A percentile compares a stretch with the other conserved stretches of the same genome.
Evolutionary conservation across 1,140 invertebrate genomes (phyloP).

Genomic region (Anastrepha ludens): DNA sequence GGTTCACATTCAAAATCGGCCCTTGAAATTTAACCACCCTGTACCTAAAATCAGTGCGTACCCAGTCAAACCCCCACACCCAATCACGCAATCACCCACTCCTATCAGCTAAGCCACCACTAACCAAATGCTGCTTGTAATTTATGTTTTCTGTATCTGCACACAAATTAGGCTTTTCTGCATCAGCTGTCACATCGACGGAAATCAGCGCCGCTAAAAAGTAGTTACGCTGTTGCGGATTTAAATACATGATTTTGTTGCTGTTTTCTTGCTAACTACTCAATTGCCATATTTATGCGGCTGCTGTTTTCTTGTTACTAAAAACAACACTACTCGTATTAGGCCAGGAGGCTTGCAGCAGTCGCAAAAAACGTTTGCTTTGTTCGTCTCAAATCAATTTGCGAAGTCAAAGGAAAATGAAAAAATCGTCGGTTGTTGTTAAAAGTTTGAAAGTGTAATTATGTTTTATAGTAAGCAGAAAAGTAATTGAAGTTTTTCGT

Average conservation of each 20-base stretch:
- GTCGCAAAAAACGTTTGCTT: not conserved
- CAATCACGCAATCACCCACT: not conserved
- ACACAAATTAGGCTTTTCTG: constrained; percentile 28
- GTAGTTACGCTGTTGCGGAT: not conserved
- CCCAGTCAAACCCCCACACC: not conserved
- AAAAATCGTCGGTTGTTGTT: not conserved
- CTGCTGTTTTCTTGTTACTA: not conserved
- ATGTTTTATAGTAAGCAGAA: not conserved
- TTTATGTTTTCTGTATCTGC: not conserved
- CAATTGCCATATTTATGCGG: not conserved
- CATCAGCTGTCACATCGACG: constrained; percentile 24
- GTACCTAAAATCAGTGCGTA: no score
- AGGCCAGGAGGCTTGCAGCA: no score
- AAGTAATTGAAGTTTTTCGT: not conserved
- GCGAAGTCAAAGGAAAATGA: not conserved
- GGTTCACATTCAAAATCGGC: no score
- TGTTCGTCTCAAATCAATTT: constrained; percentile 12
- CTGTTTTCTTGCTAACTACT: not conserved
- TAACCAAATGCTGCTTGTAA: not conserved
- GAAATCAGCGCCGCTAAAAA: not conserved
- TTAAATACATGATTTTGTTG: not conserved
- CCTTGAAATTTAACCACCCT: no score
- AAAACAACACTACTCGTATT: not conserved
- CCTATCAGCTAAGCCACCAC: not conserved
- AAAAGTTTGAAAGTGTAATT: not conserved